These are phyloP conservation scores for Psilopogon haemacephalus DNA, from an alignment of 2,113 vertebrate species.

Conservation along the genomic window DNA sequence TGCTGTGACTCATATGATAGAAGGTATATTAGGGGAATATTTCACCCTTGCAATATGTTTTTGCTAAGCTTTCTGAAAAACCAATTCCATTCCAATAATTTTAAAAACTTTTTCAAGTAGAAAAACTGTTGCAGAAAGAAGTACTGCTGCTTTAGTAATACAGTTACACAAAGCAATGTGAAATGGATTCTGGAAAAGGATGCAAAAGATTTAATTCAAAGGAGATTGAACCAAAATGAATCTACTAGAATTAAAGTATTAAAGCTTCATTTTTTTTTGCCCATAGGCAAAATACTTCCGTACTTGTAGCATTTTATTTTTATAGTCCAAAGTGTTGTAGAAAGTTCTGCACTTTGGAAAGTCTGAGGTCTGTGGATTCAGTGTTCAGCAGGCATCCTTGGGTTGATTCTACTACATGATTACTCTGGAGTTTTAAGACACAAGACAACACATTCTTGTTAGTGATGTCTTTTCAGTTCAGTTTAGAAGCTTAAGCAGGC, in stretches of 20 bases:
- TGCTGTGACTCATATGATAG: background rate
- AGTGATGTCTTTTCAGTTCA: background rate
- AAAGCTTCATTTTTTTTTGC: background rate
- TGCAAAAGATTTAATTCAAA: background rate
- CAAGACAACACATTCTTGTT: background rate
- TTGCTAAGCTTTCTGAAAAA: background rate
- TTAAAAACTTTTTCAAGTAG: background rate
- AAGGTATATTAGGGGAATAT: background rate
- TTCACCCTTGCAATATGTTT: background rate
- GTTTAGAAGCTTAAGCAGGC: background rate
- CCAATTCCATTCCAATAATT: background rate
- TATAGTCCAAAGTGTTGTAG: background rate
- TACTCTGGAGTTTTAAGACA: background rate
- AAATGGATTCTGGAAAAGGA: background rate
- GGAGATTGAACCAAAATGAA: background rate
- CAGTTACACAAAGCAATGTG: background rate
- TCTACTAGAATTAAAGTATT: background rate
- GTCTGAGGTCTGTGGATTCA: background rate
- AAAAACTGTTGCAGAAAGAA: background rate
- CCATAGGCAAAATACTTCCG: background rate
- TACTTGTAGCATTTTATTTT: background rate
- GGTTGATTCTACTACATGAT: background rate
- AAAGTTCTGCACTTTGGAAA: background rate
- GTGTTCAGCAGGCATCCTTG: background rate
- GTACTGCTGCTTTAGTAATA: background rate